A percentile compares a stretch with the other conserved stretches of the same genome.
These are phyloP conservation scores for Drosophila atripex DNA, from an alignment of 2,888 invertebrate species.

Conservation along the genomic window DNA sequence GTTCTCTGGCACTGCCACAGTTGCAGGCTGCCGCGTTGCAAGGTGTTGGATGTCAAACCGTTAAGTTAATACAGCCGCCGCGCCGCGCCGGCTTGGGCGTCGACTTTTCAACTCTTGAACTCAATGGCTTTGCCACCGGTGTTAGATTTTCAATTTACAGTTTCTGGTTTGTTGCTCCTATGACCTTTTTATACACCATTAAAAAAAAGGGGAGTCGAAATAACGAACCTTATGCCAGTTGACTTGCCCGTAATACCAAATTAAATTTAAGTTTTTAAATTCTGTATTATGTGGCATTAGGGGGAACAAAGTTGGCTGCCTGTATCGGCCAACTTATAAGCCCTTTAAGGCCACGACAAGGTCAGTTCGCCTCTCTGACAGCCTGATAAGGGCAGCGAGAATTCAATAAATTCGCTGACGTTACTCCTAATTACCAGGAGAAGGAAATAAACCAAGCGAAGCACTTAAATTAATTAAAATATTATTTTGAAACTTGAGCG, in stretches of 20 bases:
- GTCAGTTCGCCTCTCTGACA: slow-evolving; percentile 19
- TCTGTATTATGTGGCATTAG: slow-evolving; percentile 34
- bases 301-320: neutral
- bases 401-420: slow-evolving; percentile 72
- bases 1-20: slow-evolving; percentile 24
- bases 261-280: neutral
- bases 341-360: slow-evolving; percentile 35
- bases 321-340: slow-evolving; percentile 18
- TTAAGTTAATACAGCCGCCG: slow-evolving; percentile 74
- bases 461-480: slow-evolving; percentile 76
- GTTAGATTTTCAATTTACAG: slow-evolving; percentile 73
- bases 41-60: slow-evolving; percentile 70
- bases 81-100: slow-evolving; percentile 57
- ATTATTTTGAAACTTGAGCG: slow-evolving; percentile 50
- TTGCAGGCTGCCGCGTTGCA: slow-evolving; percentile 7
- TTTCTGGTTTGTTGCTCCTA: slow-evolving; percentile 55
- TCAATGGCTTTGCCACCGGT: slow-evolving; percentile 50
- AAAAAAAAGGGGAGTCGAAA: neutral
- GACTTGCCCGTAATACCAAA: too few species aligned
- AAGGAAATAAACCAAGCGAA: slow-evolving; percentile 68
- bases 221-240: neutral
- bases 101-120: slow-evolving; percentile 69
- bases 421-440: slow-evolving; percentile 59
- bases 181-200: slow-evolving; percentile 52
- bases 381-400: slow-evolving; percentile 31